These are phyloP conservation scores for Epistrophe eligans DNA, from an alignment of 2,888 invertebrate genomes.

Conservation along the genomic window DNA sequence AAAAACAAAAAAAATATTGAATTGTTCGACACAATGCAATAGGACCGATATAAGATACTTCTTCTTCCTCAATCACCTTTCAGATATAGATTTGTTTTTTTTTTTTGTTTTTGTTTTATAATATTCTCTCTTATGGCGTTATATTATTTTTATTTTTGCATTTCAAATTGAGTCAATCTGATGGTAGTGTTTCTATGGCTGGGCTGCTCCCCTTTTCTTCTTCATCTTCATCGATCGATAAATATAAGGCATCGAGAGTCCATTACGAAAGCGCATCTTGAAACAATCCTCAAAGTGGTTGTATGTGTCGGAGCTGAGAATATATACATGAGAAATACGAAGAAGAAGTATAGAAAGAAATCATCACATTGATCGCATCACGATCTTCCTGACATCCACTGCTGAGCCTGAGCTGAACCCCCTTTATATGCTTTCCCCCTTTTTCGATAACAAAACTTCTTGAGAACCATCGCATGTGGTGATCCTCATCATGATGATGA, in stretches of 20 bases:
- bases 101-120: conserved; percentile 45
- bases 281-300: conserved; percentile 50
- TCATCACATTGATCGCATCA: conserved; percentile 74
- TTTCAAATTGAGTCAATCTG: conserved; percentile 73
- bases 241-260: conserved; percentile 50
- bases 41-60: conserved; percentile 1
- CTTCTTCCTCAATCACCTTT: conserved; percentile 57
- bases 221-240: conserved; percentile 46
- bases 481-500: conserved; percentile 42
- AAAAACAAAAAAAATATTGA: conserved; percentile 25
- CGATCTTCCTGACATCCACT: conserved; percentile 71
- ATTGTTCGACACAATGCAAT: conserved; percentile 60
- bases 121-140: conserved; percentile 19
- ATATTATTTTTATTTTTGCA: conserved; percentile 75
- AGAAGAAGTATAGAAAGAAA: conserved; percentile 50
- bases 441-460: conserved; percentile 9
- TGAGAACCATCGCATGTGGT: conserved; percentile 40
- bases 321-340: conserved; percentile 18
- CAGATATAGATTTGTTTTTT: conserved; percentile 19
- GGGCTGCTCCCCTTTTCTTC: conserved; percentile 52
- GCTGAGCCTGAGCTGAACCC: conserved; percentile 20
- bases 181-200: background rate
- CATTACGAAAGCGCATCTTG: conserved; percentile 55
- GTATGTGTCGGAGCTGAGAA: conserved; percentile 28
- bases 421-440: background rate